phyloP scores from a whole-genome alignment of 2,888 invertebrate genomes.

The Thyatira batis region DNA sequence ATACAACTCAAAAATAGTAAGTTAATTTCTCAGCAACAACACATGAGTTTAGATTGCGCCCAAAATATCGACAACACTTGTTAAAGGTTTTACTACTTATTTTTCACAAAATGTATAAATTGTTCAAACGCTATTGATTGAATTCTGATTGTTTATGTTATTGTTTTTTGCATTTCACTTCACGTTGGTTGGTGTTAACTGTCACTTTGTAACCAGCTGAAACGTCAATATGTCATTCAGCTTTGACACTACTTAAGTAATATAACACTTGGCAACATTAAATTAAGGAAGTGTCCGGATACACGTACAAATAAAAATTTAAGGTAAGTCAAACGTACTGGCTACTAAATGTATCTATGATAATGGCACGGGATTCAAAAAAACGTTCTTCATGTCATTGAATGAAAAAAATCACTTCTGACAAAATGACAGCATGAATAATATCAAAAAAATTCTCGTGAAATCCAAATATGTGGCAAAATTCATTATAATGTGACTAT shows the following conservation, averaged over 20 bases:
- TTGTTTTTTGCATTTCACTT: conserved; percentile 10
- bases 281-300: neutral
- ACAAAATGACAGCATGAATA: conserved; percentile 69
- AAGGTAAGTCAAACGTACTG: neutral
- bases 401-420: conserved; percentile 42
- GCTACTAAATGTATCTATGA: conserved; percentile 6
- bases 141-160: conserved; percentile 24
- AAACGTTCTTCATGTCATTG: conserved; percentile 41
- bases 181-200: too few relatives aligned
- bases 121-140: neutral
- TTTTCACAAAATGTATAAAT: neutral
- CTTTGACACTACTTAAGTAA: neutral
- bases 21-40: neutral
- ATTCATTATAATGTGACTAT: conserved; percentile 71
- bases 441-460: conserved; percentile 54
- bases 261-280: neutral
- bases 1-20: neutral
- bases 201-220: too few relatives aligned
- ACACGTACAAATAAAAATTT: neutral
- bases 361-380: conserved; percentile 46
- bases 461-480: conserved; percentile 64
- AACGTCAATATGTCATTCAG: neutral
- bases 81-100: neutral
- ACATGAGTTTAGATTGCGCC: neutral
- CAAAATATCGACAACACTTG: neutral